Evolutionary conservation across 2,113 vertebrate species (phyloP).

Genomic region (Ranitomeya imitator): DNA sequence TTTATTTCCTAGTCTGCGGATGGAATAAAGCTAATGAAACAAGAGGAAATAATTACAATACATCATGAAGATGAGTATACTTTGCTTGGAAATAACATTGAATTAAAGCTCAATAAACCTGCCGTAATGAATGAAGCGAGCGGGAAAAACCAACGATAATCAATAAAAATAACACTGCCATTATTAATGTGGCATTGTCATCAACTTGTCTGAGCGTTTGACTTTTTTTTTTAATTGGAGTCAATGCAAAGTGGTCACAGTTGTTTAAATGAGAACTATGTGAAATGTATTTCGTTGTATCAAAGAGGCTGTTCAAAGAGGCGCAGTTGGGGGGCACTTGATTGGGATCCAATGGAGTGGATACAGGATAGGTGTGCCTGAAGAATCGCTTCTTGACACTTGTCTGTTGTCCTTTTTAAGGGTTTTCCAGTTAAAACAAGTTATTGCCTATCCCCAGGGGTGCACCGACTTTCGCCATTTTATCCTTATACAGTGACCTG

Average conservation of each 20-base stretch:
- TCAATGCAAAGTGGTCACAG: not conserved
- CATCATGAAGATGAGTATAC: conserved; percentile 31
- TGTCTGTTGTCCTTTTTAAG: too few species aligned
- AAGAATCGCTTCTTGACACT: too few species aligned
- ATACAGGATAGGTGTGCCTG: too few species aligned
- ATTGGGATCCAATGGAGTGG: too few species aligned
- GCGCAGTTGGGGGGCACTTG: too few species aligned
- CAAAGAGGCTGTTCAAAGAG: too few species aligned
- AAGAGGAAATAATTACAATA: conserved; percentile 36
- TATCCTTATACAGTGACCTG: too few species aligned
- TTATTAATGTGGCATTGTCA: not conserved
- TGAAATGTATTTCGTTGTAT: too few species aligned
- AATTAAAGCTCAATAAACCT: conserved; percentile 30
- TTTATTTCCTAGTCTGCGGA: conserved; percentile 5
- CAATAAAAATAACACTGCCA: not conserved
- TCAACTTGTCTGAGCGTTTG: not conserved
- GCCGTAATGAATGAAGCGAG: not conserved
- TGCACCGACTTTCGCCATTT: too few species aligned
- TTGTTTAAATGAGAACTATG: too few species aligned
- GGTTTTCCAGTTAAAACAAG: too few species aligned
- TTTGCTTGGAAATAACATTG: conserved; percentile 5
- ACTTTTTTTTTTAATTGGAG: not conserved
- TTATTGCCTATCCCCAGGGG: too few species aligned
- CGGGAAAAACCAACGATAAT: conserved; percentile 5
- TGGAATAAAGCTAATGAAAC: conserved; percentile 21